These are phyloP conservation scores for Clarias platycephalus DNA, from an alignment of 2,797 vertebrate species.

Conservation along the genomic window DNA sequence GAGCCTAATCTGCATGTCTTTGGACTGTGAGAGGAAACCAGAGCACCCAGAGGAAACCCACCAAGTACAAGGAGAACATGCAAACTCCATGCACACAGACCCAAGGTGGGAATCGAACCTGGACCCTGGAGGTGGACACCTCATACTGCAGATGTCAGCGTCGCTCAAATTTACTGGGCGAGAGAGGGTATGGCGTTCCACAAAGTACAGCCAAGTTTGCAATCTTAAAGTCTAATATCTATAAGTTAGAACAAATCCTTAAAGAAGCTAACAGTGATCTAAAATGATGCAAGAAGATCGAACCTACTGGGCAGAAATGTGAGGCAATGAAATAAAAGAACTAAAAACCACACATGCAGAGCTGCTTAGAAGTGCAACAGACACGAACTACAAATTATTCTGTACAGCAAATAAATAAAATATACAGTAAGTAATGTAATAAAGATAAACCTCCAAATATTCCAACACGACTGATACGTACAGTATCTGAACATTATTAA, in stretches of 20 bases:
- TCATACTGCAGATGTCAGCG: too few relatives aligned
- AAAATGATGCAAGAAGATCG: not conserved
- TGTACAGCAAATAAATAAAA: not conserved
- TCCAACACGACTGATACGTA: not conserved
- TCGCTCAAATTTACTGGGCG: too few relatives aligned
- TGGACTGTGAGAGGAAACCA: too few relatives aligned
- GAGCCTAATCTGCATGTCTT: too few relatives aligned
- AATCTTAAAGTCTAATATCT: not conserved
- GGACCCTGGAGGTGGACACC: too few relatives aligned
- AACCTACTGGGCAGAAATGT: not conserved
- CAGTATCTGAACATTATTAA: not conserved
- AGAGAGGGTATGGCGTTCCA: too few relatives aligned
- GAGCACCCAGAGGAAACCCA: too few relatives aligned
- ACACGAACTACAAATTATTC: not conserved
- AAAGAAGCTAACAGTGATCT: not conserved
- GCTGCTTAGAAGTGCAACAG: not conserved
- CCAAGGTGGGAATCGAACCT: too few relatives aligned
- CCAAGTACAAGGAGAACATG: too few relatives aligned
- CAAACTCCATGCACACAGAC: too few relatives aligned
- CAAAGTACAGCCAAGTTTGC: too few relatives aligned
- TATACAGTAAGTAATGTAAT: not conserved
- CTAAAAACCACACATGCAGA: not conserved
- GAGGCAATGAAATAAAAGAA: not conserved
- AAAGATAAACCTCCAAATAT: not conserved
- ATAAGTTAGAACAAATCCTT: not conserved